These are phyloP conservation scores for Manduca sexta DNA, from an alignment of 1,140 invertebrate species.

Conservation along the genomic window DNA sequence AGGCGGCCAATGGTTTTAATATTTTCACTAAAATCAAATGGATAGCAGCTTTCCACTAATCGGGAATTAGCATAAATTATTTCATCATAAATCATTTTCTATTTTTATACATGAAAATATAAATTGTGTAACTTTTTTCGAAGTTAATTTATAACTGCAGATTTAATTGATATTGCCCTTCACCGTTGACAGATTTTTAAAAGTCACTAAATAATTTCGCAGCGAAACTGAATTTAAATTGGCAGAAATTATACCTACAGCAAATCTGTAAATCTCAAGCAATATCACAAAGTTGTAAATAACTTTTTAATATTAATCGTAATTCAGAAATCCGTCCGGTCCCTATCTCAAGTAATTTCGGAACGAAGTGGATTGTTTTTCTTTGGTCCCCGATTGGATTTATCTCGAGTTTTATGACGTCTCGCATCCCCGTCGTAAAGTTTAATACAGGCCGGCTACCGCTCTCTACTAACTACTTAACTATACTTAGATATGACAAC, in stretches of 20 bases:
- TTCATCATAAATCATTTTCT: no score
- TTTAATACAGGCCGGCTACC: constrained; percentile 60
- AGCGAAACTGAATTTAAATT: background rate
- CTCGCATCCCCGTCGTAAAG: constrained; percentile 65
- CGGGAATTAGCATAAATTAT: no score
- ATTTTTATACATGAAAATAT: no score
- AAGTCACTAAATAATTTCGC: no score
- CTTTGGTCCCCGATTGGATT: constrained; percentile 58
- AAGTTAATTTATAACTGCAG: no score
- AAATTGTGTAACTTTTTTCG: no score
- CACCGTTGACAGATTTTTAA: no score
- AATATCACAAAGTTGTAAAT: background rate
- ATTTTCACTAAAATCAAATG: no score
- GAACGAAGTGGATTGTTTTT: constrained; percentile 62
- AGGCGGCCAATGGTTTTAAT: background rate
- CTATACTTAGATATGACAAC: constrained; percentile 14
- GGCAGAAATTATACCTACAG: background rate
- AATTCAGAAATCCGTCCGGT: constrained; percentile 12
- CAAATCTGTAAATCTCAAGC: background rate
- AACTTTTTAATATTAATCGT: constrained; percentile 22
- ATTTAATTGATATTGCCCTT: no score
- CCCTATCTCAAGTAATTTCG: constrained; percentile 48
- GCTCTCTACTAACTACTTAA: constrained; percentile 25
- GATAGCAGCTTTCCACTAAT: no score
- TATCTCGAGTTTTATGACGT: constrained; percentile 66